These are phyloP conservation scores for Bugulina stolonifera DNA, from an alignment of 2,888 invertebrate genomes.

Conservation along the genomic window DNA sequence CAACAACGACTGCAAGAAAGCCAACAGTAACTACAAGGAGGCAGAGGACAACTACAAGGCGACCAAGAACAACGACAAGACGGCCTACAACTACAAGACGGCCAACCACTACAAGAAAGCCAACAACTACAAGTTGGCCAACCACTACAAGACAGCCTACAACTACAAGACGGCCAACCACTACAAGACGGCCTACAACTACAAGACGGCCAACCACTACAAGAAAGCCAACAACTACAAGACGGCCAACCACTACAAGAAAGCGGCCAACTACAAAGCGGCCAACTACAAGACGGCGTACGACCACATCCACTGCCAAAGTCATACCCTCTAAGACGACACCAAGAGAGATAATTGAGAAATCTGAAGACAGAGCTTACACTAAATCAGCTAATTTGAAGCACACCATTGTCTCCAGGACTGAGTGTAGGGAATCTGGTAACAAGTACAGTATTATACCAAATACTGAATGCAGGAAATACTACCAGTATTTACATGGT, in stretches of 20 bases:
- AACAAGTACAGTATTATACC: background rate
- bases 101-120: background rate
- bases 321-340: background rate
- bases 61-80: background rate
- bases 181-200: background rate
- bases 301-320: background rate
- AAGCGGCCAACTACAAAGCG: background rate
- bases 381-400: background rate
- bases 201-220: background rate
- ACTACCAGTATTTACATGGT: background rate
- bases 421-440: background rate
- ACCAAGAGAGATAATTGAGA: constrained; percentile 7
- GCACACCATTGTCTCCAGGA: background rate
- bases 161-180: background rate
- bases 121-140: background rate
- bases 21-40: background rate
- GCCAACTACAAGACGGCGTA: too few species aligned
- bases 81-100: background rate
- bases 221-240: background rate
- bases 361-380: background rate
- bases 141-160: background rate
- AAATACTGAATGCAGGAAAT: background rate
- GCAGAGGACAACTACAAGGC: background rate
- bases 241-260: background rate
- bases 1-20: background rate